Evolutionary conservation across 2,797 vertebrate species (phyloP), one percentile per base, ranked within the genome.

Genomic region (Protonibea diacanthus): DNA sequence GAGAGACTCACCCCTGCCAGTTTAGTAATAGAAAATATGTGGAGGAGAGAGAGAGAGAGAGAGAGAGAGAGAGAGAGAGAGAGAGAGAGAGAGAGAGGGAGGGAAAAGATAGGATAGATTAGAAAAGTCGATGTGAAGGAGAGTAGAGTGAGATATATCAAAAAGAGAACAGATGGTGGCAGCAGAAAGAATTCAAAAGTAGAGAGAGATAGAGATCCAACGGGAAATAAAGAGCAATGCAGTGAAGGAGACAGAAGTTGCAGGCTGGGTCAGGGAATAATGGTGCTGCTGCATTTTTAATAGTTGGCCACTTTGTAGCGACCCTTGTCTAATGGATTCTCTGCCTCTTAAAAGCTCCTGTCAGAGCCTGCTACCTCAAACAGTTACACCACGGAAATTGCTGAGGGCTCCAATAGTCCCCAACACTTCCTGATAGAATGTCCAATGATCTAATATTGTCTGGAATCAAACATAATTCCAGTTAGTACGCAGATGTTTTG

Each of bases 201-300:
- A 55, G 21, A 38, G 48, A 78, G 55, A 67, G 61, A 80, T 80
- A 52, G 64, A 61, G 81, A 86, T 89, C 82, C 68, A 65, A 86
- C 82, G 89, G 83, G 68, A 87, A 89, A 91, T 91, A 85, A 83
- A 89, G 75, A 86, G 74, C 14, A 70, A 91, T 51, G 85, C 86
- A 76, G 81, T 74, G 82, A 80, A 87, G 88, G 82, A 91, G 84
- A 82, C 69, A 81, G 76, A 69, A 88, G 93, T 91, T 93, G 86
- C 79, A 76, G 89, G 86, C 87, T 80, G 70, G 90, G 89, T 93
- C 89, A 90, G 85, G 84, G 87, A 94, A 94, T 95, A 95, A 95
- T 95, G 92, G 93, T 88, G 91, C 92, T 95, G 88, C 93, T 96
- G 93, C 93, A 96, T 96, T 95, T 95, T 96, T 95, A 95, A 95